Percentiles rank a stretch among this genome's conserved stretches.
Evolutionary conservation across 2,113 vertebrate species (phyloP).

Genomic region (Holacanthus passer): DNA sequence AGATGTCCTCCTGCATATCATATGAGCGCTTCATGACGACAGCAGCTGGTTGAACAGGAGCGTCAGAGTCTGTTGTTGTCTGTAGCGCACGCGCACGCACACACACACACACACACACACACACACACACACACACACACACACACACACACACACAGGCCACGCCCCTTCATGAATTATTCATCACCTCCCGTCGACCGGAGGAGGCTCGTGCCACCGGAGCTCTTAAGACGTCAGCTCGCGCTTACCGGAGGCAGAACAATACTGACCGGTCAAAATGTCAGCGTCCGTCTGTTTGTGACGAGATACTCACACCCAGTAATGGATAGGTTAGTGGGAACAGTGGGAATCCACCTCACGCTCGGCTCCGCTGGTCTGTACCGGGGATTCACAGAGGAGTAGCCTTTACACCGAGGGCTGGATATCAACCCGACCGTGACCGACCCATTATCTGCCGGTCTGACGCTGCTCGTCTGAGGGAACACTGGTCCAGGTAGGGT

Average conservation of each 20-base stretch:
- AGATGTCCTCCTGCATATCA: conserved; percentile 22
- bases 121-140: background rate
- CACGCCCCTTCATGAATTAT: conserved; percentile 77
- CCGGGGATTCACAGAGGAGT: conserved; percentile 49
- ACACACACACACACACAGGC: background rate
- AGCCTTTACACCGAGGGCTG: conserved; percentile 45
- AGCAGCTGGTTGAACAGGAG: conserved; percentile 5
- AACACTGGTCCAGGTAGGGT: conserved; percentile 33
- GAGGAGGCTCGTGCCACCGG: conserved; percentile 65
- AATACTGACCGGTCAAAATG: conserved; percentile 9
- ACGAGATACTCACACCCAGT: background rate
- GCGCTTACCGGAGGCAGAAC: conserved; percentile 46
- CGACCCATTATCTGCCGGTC: conserved; percentile 55
- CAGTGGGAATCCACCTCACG: conserved; percentile 37
- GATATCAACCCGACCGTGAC: conserved; percentile 58
- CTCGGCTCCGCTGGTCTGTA: conserved; percentile 8
- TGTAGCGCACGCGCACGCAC: background rate
- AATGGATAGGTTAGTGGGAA: conserved; percentile 38
- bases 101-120: background rate
- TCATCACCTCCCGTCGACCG: conserved; percentile 58
- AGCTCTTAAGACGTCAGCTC: conserved; percentile 59
- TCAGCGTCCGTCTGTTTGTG: background rate
- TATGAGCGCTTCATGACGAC: background rate
- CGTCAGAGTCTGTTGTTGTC: conserved; percentile 25
- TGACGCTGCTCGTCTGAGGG: background rate